Conservation (phyloP, 2,113 vertebrate species). For the Pipa parva region DNA sequence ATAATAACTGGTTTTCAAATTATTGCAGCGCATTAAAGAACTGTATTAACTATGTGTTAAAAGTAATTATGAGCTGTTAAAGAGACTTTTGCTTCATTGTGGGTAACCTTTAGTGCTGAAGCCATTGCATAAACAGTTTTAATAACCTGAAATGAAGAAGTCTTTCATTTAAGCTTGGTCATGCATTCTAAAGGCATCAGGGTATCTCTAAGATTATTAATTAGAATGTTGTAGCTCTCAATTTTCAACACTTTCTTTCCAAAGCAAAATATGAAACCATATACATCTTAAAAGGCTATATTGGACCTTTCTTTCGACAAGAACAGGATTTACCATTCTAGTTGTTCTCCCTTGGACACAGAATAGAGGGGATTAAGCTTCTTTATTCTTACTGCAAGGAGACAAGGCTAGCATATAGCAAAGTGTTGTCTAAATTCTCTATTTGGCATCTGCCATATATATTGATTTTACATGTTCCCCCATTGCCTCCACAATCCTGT, state of each 20-base stretch:
- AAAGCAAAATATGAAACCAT: background rate
- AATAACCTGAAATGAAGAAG: background rate
- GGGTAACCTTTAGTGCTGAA: constrained; percentile 16
- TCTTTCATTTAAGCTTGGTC: background rate
- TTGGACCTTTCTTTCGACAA: background rate
- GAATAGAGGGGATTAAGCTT: no score
- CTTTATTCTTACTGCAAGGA: no score
- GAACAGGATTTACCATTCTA: no score
- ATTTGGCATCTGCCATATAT: no score
- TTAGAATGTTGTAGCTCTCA: background rate
- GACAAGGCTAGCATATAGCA: no score
- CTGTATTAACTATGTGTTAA: constrained; percentile 40
- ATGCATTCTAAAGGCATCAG: background rate
- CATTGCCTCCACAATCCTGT: no score
- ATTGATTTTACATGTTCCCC: no score
- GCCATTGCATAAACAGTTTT: background rate
- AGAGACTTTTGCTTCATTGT: constrained; percentile 11
- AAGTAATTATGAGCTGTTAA: constrained; percentile 38
- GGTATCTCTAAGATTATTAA: background rate
- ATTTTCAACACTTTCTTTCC: background rate
- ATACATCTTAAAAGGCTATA: background rate
- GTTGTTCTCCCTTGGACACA: no score
- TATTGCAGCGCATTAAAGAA: constrained; percentile 38
- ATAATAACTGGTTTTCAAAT: constrained; percentile 39
- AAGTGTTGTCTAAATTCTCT: no score